phyloP scores from a whole-genome alignment of 2,797 vertebrate genomes.

The Melanogrammus aeglefinus region DNA sequence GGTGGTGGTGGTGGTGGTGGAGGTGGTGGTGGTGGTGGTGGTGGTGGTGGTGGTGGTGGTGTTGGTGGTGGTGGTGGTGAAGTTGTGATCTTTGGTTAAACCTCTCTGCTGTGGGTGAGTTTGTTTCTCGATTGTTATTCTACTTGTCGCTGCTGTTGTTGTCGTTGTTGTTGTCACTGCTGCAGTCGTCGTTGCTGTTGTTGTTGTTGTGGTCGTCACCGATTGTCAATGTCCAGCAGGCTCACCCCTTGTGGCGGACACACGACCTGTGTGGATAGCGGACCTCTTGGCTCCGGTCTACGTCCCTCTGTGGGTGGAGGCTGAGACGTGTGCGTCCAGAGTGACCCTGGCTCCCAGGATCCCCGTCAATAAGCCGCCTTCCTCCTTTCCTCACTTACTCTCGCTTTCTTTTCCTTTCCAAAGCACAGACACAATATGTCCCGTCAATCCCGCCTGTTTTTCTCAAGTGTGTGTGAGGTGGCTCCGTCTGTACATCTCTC shows the following conservation, averaged over 20 bases:
- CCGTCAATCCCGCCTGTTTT: slow-evolving; percentile 17
- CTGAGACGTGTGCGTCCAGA: slow-evolving; percentile 30
- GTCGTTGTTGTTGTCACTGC: background rate
- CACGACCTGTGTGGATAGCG: too few species aligned
- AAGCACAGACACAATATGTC: slow-evolving; percentile 16
- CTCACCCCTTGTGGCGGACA: too few species aligned
- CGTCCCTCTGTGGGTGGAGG: too few species aligned
- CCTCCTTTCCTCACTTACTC: slow-evolving; percentile 39
- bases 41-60: too few species aligned
- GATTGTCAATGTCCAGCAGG: too few species aligned
- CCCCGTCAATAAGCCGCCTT: slow-evolving; percentile 13
- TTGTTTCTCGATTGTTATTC: background rate
- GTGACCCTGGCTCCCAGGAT: background rate
- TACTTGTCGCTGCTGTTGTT: background rate
- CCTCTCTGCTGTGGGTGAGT: background rate
- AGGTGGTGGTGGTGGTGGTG: too few species aligned
- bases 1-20: too few species aligned
- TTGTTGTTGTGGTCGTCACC: too few species aligned
- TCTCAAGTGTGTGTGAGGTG: slow-evolving; percentile 24
- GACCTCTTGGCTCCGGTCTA: too few species aligned
- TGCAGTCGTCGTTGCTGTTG: background rate
- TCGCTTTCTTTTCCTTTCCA: slow-evolving; percentile 14
- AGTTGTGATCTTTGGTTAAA: background rate
- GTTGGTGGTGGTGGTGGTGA: too few species aligned
- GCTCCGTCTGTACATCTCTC: too few species aligned